Evolutionary conservation across 2,113 vertebrate genomes (phyloP).

Genomic region (Australoheros scitulus): DNA sequence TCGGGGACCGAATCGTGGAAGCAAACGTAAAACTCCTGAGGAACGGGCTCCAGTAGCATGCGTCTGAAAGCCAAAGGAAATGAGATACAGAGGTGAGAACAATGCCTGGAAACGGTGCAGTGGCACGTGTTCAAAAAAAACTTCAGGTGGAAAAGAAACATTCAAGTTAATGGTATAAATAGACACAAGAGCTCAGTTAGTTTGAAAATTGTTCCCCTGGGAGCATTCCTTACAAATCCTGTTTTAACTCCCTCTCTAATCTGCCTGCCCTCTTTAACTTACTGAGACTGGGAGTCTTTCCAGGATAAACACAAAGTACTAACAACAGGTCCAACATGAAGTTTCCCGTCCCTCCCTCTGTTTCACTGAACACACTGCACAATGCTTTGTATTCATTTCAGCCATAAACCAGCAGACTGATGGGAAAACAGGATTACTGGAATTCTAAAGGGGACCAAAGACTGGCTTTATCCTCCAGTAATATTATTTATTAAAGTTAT

Average conservation of each 20-base stretch:
- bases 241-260: background rate
- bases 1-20: constrained; percentile 96
- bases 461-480: background rate
- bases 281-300: background rate
- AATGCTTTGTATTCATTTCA: constrained; percentile 4
- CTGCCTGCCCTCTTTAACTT: background rate
- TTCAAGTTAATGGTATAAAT: background rate
- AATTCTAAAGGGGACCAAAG: background rate
- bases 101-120: background rate
- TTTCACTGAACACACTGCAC: background rate
- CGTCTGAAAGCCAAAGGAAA: constrained; percentile 77
- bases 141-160: background rate
- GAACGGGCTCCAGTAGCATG: constrained; percentile 89
- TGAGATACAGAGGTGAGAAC: background rate
- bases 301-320: background rate
- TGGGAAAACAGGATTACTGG: background rate
- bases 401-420: constrained; percentile 5
- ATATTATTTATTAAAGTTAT: background rate
- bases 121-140: background rate
- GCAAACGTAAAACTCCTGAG: constrained; percentile 96
- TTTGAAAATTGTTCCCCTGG: background rate
- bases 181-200: background rate
- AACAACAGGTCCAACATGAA: background rate
- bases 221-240: background rate
- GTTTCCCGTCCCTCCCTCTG: background rate